Evolutionary conservation across 1,140 invertebrate genomes (phyloP).

Genomic region (Bombus fervidus): DNA sequence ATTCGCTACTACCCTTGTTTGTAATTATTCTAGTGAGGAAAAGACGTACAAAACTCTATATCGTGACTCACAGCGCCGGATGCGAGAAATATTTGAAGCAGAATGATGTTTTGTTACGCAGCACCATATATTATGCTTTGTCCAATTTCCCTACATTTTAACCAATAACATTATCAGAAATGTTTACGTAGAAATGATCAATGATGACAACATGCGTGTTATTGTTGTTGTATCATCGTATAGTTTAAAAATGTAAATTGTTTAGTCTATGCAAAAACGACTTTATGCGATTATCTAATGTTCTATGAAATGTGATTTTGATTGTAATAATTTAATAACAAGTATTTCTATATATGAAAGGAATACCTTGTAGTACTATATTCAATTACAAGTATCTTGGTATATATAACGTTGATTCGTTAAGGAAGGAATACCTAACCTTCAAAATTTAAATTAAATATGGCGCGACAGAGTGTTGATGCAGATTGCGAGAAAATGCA

Average conservation of each 20-base stretch:
- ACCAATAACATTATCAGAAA: conserved; percentile 17
- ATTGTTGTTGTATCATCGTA: background rate
- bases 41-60: conserved; percentile 10
- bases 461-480: conserved; percentile 69
- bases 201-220: background rate
- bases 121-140: background rate
- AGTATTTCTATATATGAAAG: background rate
- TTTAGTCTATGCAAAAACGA: background rate
- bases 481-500: conserved; percentile 74
- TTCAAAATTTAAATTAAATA: conserved; percentile 46
- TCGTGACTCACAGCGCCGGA: background rate
- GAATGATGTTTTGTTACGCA: background rate
- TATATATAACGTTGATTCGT: background rate
- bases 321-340: background rate
- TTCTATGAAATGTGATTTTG: background rate
- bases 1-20: conserved; percentile 22
- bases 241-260: background rate
- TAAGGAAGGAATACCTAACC: conserved; percentile 23
- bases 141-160: background rate
- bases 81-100: background rate
- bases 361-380: background rate
- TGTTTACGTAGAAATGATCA: background rate
- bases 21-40: conserved; percentile 11
- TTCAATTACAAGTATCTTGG: background rate
- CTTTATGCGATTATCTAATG: background rate